Evolutionary conservation across 2,888 invertebrate genomes (phyloP), one percentile per base, ranked within the genome.

Genomic region (Dolichopus griseipennis): DNA sequence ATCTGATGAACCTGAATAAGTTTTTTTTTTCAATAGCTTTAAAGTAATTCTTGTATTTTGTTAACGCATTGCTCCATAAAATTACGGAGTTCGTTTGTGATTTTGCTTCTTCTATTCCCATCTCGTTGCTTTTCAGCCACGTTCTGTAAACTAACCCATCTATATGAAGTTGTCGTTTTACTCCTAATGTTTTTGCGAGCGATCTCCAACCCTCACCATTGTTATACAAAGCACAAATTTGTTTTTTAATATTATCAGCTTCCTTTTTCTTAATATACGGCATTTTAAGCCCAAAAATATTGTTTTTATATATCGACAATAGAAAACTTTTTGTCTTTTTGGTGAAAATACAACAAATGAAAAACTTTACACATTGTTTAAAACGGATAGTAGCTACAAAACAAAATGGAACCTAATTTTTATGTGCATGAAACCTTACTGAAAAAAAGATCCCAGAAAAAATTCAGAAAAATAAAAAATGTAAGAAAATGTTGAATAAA

Each of bases 201-300:
- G 52, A 27, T 64, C 64, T 64, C 64, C 33, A 65, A n/a, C 34
- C 37, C 41, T n/a, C 65, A 37, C 65, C 37, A 20, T 20, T 65
- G 65, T 65, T 65, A 41, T 65, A 9, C n/a, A 65, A 65, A 65
- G 41, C 41, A 41, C 20, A 65, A 65, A 65, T 41, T 65, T 65
- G 20, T 43, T 65, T 65, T 15, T 65, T 65, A 65, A 41, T 27
- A 43, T 65, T 65, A 41, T 65, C 65, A 65, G 65, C 65, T 65
- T 65, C 41, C 41, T 5, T 41, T 65, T 65, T 65, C 41, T 65
- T 65, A 65, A 65, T 65, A 65, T 41, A 65, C n/a, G 41, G 9
- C 41, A 41, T 65, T 43, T 65, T 65, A 41, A 20, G 1, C 2
- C 6, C 9, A 4, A 20, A 65, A 37, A 27, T 20, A 9, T 41